Evolutionary conservation across 1,140 invertebrate genomes (phyloP).

Genomic region (Lamellibrachia luymesi): DNA sequence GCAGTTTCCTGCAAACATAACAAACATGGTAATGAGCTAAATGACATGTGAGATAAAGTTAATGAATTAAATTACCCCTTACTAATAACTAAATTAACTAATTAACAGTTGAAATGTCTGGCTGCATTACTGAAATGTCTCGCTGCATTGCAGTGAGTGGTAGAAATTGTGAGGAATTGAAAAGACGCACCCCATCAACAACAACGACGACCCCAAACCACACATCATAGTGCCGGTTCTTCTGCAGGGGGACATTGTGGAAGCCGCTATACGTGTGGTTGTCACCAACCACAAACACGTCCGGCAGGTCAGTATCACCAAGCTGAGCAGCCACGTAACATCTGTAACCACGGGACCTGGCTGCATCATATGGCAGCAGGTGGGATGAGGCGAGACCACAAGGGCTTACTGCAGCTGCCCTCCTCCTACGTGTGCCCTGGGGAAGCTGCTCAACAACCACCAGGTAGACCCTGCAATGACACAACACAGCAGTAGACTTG

Average conservation of each 20-base stretch:
- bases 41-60: neutral
- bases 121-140: neutral
- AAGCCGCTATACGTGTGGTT: conserved; percentile 71
- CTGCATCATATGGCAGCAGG: conserved; percentile 51
- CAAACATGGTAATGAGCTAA: too few relatives aligned
- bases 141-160: neutral
- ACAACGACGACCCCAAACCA: conserved; percentile 72
- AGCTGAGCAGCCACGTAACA: conserved; percentile 82
- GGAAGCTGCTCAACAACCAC: conserved; percentile 5
- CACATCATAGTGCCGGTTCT: conserved; percentile 67
- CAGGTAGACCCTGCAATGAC: neutral
- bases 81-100: too few relatives aligned
- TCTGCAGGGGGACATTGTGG: conserved; percentile 74
- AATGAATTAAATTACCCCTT: too few relatives aligned
- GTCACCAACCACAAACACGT: conserved; percentile 76
- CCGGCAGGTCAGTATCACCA: conserved; percentile 49
- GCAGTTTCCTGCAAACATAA: neutral
- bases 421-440: neutral
- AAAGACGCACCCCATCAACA: conserved; percentile 59
- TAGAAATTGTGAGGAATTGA: neutral
- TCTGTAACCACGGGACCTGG: conserved; percentile 63
- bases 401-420: neutral
- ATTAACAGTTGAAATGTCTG: neutral
- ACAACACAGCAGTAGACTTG: neutral
- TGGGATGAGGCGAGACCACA: conserved; percentile 33